phyloP scores from a whole-genome alignment of 2,113 vertebrate genomes.

The Psophia crepitans region DNA sequence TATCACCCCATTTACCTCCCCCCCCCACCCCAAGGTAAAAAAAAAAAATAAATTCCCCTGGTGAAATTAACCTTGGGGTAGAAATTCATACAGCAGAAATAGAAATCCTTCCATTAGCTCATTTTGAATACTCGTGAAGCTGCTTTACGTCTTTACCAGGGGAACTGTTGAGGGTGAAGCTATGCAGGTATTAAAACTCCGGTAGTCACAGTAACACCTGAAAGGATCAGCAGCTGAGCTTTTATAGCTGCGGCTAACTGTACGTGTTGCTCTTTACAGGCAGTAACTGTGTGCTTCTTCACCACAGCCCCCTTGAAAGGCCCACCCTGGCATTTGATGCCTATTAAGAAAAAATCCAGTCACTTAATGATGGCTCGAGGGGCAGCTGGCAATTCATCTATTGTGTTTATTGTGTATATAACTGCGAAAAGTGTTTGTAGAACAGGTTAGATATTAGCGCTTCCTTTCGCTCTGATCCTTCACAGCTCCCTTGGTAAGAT shows the following conservation, averaged over 20 bases:
- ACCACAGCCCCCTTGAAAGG: not conserved
- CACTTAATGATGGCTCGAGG: not conserved
- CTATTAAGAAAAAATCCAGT: not conserved
- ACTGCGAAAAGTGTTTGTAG: not conserved
- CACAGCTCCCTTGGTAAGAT: not conserved
- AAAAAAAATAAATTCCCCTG: not conserved
- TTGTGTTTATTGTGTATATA: slow-evolving; percentile 1
- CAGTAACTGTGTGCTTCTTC: not conserved
- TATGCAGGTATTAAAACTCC: not conserved
- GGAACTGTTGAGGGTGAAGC: not conserved
- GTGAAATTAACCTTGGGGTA: not conserved
- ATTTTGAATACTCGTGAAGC: not conserved
- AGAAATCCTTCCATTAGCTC: not conserved
- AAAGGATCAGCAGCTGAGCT: not conserved
- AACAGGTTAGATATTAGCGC: not conserved
- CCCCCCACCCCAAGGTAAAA: not conserved
- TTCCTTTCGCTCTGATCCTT: not conserved
- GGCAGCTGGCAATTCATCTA: not conserved
- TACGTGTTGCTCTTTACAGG: not conserved
- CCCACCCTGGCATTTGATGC: not conserved
- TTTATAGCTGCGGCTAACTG: not conserved
- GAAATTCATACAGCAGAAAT: not conserved
- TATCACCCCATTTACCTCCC: not conserved
- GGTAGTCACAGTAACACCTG: slow-evolving; percentile 1
- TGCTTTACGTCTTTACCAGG: not conserved